phyloP scores from a whole-genome alignment of 2,888 invertebrate species.

The Acleris emargana region DNA sequence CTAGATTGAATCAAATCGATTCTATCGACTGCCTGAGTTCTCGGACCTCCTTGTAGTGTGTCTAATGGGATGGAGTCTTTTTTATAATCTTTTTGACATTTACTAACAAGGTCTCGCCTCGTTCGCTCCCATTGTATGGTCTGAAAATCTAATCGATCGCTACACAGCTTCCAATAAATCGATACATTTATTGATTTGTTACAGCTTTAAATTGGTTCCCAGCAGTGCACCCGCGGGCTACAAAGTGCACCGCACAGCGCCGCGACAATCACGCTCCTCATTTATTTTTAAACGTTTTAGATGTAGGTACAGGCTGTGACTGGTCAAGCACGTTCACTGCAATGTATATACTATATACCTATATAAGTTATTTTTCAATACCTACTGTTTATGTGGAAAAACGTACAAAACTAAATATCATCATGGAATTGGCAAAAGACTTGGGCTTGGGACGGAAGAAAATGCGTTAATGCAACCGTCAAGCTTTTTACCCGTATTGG shows the following conservation, averaged over 20 bases:
- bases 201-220: slow-evolving; percentile 82
- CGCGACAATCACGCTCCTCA: slow-evolving; percentile 36
- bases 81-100: slow-evolving; percentile 72
- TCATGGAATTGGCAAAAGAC: too few relatives aligned
- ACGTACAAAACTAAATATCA: too few relatives aligned
- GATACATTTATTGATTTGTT: slow-evolving; percentile 84
- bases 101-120: slow-evolving; percentile 78
- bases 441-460: too few relatives aligned
- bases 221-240: slow-evolving; percentile 58
- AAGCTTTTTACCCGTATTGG: neutral
- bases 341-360: too few relatives aligned
- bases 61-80: slow-evolving; percentile 44
- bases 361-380: too few relatives aligned
- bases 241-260: slow-evolving; percentile 52
- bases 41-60: slow-evolving; percentile 31
- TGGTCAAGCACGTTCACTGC: too few relatives aligned
- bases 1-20: slow-evolving; percentile 14
- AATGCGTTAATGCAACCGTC: neutral
- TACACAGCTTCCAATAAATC: slow-evolving; percentile 82
- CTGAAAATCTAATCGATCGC: slow-evolving; percentile 80
- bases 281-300: too few relatives aligned
- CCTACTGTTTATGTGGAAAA: too few relatives aligned
- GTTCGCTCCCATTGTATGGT: slow-evolving; percentile 69
- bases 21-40: slow-evolving; percentile 10
- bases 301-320: too few relatives aligned